phyloP scores from a whole-genome alignment of 2,113 vertebrate species.

The Coreoperca whiteheadi region DNA sequence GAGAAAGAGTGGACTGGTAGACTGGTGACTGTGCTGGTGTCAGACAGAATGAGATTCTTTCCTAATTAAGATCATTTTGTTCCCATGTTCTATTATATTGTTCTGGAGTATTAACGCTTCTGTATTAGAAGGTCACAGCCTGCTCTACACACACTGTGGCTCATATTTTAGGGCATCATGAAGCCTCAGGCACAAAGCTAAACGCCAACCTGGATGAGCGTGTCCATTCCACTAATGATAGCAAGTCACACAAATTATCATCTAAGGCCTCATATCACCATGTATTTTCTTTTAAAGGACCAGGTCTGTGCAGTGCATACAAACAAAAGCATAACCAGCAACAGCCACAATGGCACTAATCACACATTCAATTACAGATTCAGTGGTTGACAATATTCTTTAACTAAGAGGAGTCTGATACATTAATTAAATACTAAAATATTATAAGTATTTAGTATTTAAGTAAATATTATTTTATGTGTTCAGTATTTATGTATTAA shows the following conservation, averaged over 20 bases:
- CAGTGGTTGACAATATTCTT: constrained; percentile 9
- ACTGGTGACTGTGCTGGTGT: constrained; percentile 74
- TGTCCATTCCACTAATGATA: constrained; percentile 66
- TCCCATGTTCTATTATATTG: constrained; percentile 74
- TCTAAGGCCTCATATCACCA: constrained; percentile 34
- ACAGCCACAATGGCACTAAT: constrained; percentile 7
- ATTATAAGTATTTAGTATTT: constrained; percentile 17
- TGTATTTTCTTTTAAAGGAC: constrained; percentile 25
- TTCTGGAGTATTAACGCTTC: constrained; percentile 60
- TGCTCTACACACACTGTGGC: constrained; percentile 47
- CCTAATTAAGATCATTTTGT: constrained; percentile 81
- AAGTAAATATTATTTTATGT: too few species aligned
- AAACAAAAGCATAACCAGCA: constrained; percentile 8
- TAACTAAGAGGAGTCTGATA: background rate
- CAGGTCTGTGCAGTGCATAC: background rate
- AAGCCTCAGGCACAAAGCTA: constrained; percentile 68
- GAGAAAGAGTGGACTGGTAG: constrained; percentile 59
- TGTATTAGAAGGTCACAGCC: constrained; percentile 70
- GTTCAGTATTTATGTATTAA: too few species aligned
- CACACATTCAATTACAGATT: constrained; percentile 7
- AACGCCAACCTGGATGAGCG: constrained; percentile 65
- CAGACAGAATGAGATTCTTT: constrained; percentile 71
- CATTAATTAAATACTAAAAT: constrained; percentile 25
- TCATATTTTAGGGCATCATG: constrained; percentile 72
- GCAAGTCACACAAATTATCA: constrained; percentile 64